A percentile compares a stretch with the other conserved stretches of the same genome.
Evolutionary conservation across 2,797 vertebrate species (phyloP).

Genomic region (Gallinago nigripennis): DNA sequence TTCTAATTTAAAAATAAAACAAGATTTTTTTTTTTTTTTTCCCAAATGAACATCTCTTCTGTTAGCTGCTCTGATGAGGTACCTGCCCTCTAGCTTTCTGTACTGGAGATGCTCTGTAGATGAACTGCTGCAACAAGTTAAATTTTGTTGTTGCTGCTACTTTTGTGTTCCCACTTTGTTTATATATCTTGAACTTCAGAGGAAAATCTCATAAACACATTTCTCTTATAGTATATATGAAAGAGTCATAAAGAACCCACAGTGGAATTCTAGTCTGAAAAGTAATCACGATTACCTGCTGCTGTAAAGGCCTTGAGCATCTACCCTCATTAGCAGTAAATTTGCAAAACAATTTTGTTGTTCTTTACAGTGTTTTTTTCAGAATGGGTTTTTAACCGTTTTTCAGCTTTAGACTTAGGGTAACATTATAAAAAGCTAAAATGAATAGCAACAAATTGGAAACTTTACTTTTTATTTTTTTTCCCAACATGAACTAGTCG

Average conservation of each 20-base stretch:
- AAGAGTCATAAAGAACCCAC: neutral
- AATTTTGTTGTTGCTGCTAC: slow-evolving; percentile 34
- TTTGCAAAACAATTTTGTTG: neutral
- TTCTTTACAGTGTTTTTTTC: neutral
- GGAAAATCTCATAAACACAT: neutral
- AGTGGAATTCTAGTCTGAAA: neutral
- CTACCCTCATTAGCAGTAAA: neutral
- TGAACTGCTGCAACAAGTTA: slow-evolving; percentile 14
- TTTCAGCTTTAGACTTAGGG: neutral
- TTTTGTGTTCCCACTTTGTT: neutral
- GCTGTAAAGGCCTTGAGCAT: neutral
- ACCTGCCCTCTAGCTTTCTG: neutral
- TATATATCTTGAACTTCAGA: neutral
- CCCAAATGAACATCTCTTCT: neutral
- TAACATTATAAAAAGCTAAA: neutral
- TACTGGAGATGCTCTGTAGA: neutral
- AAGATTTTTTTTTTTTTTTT: neutral
- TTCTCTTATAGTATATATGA: neutral
- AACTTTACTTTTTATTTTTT: neutral
- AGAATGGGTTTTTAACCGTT: neutral
- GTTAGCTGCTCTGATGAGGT: neutral
- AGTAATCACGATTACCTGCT: neutral
- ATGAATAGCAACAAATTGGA: neutral
- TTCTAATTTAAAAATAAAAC: neutral
- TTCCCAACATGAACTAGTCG: neutral